Evolutionary conservation across 2,113 vertebrate species (phyloP).

Genomic region (Hemicordylus capensis): DNA sequence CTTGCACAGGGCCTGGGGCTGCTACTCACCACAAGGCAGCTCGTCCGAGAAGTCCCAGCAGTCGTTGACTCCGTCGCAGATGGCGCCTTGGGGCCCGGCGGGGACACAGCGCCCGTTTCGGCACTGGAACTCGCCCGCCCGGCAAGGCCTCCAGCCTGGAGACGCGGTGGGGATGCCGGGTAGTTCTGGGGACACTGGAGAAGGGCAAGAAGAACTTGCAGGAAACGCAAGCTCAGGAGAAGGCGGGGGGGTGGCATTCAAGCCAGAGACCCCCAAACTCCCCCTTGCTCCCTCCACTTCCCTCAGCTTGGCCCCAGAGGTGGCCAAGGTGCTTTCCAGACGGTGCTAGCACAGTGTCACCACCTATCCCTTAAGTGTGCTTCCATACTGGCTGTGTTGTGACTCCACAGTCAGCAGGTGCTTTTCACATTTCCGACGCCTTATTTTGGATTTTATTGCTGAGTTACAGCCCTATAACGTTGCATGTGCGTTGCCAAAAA

Average conservation of each 20-base stretch:
- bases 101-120: slow-evolving; percentile 76
- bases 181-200: slow-evolving; percentile 37
- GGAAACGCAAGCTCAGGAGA: too few relatives aligned
- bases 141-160: slow-evolving; percentile 57
- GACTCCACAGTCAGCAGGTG: too few relatives aligned
- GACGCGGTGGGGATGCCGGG: background rate
- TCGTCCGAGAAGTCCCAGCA: slow-evolving; percentile 83
- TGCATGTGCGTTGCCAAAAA: too few relatives aligned
- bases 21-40: slow-evolving; percentile 73
- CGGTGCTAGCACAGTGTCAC: too few relatives aligned
- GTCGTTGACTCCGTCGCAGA: slow-evolving; percentile 80
- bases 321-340: background rate
- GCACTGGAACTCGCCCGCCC: slow-evolving; percentile 74
- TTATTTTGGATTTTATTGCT: too few relatives aligned
- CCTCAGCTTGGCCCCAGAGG: background rate
- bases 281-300: background rate
- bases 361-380: too few relatives aligned
- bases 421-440: too few relatives aligned
- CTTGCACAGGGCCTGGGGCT: fast-evolving
- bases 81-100: slow-evolving; percentile 68
- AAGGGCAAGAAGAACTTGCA: background rate
- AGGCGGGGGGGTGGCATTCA: too few relatives aligned
- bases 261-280: background rate
- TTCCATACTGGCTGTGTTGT: too few relatives aligned
- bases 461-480: too few relatives aligned